These are phyloP conservation scores for Archips xylosteana DNA, from an alignment of 2,888 invertebrate species.

Conservation along the genomic window DNA sequence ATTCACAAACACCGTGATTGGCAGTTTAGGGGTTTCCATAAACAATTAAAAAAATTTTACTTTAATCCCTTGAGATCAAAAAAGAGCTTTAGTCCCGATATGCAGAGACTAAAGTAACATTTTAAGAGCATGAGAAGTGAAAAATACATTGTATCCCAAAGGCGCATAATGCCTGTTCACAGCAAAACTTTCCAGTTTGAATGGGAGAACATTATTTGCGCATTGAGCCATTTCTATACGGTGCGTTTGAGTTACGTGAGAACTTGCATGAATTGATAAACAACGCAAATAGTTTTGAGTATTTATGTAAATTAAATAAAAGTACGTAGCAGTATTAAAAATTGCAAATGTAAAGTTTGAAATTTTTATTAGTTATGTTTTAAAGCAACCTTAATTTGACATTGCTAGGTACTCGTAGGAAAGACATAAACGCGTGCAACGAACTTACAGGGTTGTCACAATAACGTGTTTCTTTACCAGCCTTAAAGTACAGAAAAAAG, in stretches of 20 bases:
- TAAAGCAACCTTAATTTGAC: background rate
- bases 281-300: background rate
- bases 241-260: background rate
- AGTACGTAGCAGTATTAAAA: background rate
- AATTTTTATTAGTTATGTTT: background rate
- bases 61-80: no score
- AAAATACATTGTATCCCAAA: slow-evolving; percentile 15
- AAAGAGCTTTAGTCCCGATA: no score
- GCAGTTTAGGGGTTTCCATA: no score
- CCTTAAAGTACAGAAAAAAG: no score
- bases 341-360: background rate
- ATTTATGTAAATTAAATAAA: background rate
- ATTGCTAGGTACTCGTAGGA: background rate
- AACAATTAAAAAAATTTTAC: no score
- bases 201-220: background rate
- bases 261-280: background rate
- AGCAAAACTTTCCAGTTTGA: background rate
- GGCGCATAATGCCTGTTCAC: slow-evolving; percentile 1
- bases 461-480: background rate
- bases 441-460: background rate
- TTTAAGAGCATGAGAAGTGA: no score
- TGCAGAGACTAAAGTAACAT: no score
- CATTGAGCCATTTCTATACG: background rate
- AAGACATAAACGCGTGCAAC: background rate
- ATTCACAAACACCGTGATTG: no score